phyloP scores from a whole-genome alignment of 1,140 invertebrate genomes.

The Drosophila repletoides region DNA sequence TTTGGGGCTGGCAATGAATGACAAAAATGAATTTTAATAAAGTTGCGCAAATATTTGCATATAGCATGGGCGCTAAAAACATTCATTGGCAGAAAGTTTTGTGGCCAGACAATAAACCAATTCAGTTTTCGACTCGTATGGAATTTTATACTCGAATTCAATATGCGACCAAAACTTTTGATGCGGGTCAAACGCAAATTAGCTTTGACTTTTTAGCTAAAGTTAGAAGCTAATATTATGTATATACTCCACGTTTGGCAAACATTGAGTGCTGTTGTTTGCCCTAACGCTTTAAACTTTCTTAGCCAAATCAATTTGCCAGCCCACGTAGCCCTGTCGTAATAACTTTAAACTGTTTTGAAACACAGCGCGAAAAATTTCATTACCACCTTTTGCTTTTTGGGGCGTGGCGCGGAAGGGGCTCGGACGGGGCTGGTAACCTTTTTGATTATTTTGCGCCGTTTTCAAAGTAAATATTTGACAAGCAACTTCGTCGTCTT shows the following conservation, averaged over 20 bases:
- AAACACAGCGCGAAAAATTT: constrained; percentile 75
- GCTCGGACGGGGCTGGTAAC: constrained; percentile 28
- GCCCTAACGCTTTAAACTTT: constrained; percentile 50
- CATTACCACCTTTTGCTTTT: constrained; percentile 66
- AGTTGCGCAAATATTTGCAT: constrained; percentile 78
- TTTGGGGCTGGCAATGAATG: constrained; percentile 67
- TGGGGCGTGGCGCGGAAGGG: neutral
- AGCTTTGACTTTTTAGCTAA: constrained; percentile 50
- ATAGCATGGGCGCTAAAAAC: constrained; percentile 69
- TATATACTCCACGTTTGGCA: constrained; percentile 47
- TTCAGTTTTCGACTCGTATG: constrained; percentile 50
- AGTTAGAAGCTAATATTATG: constrained; percentile 66
- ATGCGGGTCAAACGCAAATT: constrained; percentile 72
- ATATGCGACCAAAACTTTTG: constrained; percentile 64
- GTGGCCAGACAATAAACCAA: constrained; percentile 65
- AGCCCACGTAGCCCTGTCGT: constrained; percentile 60
- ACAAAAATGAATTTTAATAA: constrained; percentile 81
- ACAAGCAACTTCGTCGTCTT: constrained; percentile 49
- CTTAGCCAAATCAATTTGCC: constrained; percentile 67
- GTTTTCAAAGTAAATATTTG: constrained; percentile 78
- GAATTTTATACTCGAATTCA: constrained; percentile 65
- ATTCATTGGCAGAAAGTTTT: constrained; percentile 69
- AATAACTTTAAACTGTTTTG: constrained; percentile 79
- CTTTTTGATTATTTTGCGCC: constrained; percentile 71
- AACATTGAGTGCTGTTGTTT: constrained; percentile 47